A percentile compares a stretch with the other conserved stretches of the same genome.
Conservation (phyloP, 2,797 vertebrate species). For the Loris lydekkerianus region DNA sequence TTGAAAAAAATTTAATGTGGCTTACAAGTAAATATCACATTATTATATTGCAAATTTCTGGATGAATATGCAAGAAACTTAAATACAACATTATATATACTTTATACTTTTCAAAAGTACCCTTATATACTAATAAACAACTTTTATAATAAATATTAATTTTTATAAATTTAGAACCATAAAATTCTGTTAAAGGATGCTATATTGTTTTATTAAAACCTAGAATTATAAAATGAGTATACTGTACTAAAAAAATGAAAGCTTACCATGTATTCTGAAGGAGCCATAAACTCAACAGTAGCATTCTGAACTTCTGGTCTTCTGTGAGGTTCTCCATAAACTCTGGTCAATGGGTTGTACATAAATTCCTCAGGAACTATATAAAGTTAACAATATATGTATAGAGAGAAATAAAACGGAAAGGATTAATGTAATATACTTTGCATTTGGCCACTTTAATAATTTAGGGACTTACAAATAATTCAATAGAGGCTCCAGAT, state of each 20-base stretch:
- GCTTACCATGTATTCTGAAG: constrained; percentile 98
- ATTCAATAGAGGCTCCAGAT: constrained; percentile 20
- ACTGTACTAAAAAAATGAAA: constrained; percentile 60
- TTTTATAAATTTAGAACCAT: constrained; percentile 39
- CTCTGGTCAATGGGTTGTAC: constrained; percentile 97
- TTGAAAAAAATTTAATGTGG: neutral
- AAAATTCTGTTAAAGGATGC: constrained; percentile 42
- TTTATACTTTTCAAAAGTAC: constrained; percentile 22
- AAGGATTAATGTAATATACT: constrained; percentile 33
- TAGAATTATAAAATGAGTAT: neutral
- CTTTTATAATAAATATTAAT: neutral
- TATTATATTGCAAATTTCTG: constrained; percentile 30
- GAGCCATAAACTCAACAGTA: constrained; percentile 98
- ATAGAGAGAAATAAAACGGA: constrained; percentile 62
- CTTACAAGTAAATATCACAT: constrained; percentile 16
- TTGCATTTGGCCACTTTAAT: constrained; percentile 49
- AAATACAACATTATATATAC: neutral
- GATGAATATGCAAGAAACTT: neutral
- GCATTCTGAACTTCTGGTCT: constrained; percentile 98
- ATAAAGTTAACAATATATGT: constrained; percentile 59
- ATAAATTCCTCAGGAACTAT: constrained; percentile 98
- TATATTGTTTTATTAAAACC: constrained; percentile 42
- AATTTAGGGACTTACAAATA: constrained; percentile 58
- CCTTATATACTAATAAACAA: constrained; percentile 30
- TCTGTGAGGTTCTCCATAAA: constrained; percentile 97